A percentile compares a stretch with the other conserved stretches of the same genome.
Conservation (phyloP, 2,888 invertebrate genomes). For the Pseudococcus jackbeardsleyi region DNA sequence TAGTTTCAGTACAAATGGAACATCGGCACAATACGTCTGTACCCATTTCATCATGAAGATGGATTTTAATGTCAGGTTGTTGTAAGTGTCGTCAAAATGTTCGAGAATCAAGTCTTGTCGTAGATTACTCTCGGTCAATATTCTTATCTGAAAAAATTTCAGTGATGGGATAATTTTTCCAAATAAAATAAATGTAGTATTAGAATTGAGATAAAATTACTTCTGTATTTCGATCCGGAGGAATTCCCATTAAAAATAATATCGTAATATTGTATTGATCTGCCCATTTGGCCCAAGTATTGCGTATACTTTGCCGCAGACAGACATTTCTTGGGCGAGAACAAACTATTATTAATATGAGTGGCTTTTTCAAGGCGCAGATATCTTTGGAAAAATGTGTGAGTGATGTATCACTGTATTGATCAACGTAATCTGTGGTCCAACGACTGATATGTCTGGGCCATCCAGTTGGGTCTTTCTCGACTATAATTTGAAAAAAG, state of each 20-base stretch:
- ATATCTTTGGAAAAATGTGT: neutral
- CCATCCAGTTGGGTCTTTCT: conserved; percentile 2
- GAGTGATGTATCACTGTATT: neutral
- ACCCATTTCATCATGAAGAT: conserved; percentile 87
- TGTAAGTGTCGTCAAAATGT: conserved; percentile 82
- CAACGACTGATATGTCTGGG: neutral
- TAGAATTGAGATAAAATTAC: neutral
- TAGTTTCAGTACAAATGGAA: conserved; percentile 83
- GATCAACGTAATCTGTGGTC: conserved; percentile 14
- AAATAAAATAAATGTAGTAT: neutral
- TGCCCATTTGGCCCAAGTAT: neutral
- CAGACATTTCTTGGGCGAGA: conserved; percentile 1
- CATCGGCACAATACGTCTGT: conserved; percentile 81
- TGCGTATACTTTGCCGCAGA: neutral
- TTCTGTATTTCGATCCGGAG: neutral
- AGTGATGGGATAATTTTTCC: too few relatives aligned
- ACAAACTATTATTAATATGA: conserved; percentile 12
- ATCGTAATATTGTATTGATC: neutral
- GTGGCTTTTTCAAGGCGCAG: neutral
- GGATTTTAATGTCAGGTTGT: conserved; percentile 86
- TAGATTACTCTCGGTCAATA: conserved; percentile 75
- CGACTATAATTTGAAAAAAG: neutral
- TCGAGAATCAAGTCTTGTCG: conserved; percentile 84
- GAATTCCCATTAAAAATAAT: conserved; percentile 4
- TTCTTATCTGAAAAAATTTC: neutral